Conservation (phyloP, 1,140 invertebrate species). For the Drosophila ficusphila region DNA sequence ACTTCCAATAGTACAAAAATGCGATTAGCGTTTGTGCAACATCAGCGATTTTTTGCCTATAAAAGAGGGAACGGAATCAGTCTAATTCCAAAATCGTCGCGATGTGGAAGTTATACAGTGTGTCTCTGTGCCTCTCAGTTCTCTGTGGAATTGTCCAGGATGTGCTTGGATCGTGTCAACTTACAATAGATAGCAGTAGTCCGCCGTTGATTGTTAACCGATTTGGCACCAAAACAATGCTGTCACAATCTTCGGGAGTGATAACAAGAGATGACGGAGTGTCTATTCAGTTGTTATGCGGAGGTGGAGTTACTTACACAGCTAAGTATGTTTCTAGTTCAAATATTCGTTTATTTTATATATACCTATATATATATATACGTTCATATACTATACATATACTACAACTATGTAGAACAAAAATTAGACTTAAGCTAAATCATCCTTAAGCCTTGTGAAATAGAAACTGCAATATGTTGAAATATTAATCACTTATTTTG, state of each 20-base stretch:
- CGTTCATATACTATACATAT: no score
- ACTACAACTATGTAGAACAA: no score
- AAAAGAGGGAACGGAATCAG: background rate
- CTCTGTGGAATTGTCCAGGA: background rate
- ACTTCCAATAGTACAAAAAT: background rate
- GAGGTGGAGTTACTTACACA: background rate
- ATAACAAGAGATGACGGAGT: background rate
- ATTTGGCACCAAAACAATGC: background rate
- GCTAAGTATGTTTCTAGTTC: background rate
- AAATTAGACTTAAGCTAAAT: no score
- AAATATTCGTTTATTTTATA: no score
- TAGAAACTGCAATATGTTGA: no score
- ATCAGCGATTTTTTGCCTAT: background rate
- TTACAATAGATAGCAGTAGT: accelerated
- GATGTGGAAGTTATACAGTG: background rate
- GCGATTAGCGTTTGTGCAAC: background rate
- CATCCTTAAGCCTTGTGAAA: no score
- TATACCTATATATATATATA: no score
- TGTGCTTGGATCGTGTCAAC: background rate
- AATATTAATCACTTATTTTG: no score
- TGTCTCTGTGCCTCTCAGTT: background rate
- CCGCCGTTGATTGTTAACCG: background rate
- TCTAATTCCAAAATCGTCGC: background rate
- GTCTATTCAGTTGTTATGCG: conserved; percentile 1
- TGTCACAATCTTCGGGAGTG: background rate